Evolutionary conservation across 2,797 vertebrate genomes (phyloP), one percentile per base, ranked within the genome.

Genomic region (Odontamblyopus lacepedii): DNA sequence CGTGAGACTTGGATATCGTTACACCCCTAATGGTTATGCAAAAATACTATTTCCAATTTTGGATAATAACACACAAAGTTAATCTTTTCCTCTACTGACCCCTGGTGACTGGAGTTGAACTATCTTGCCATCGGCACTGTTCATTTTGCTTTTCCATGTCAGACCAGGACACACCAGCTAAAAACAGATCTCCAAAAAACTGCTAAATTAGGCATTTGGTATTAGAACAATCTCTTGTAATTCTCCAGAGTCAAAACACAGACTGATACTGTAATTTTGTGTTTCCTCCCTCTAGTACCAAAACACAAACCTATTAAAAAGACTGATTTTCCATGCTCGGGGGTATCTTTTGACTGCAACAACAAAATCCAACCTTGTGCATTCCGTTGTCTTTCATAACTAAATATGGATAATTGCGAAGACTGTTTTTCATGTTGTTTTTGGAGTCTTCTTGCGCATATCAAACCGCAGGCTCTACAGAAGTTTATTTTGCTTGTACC

Each of bases 221-320:
- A 71, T 57, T 64, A 71, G 64, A 65, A 78, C 30, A 30, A 55
- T 35, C 61, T 26, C 32, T 5, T 26, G n/a, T 29, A 9, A 71
- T 53, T 70, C 78, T 1, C 4, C 5, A 67, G 51, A 75, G 56
- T 60, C 56, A 16, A 78, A 35, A 60, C 57, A 60, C 32, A 44
- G 51, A 71, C 23, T 71, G 63, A 7, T 77, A 63, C 5, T 70
- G 67, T 76, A 7, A 73, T 67, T 76, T 61, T 19, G 29, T 3
- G 8, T n/a, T 69, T 69, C 61, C 61, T 70, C 55, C 27, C 67
- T 72, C n/a, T 75, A 62, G 73, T 57, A 68, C 66, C 38, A 55
- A 64, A 67, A 75, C 63, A 70, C 69, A 69, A 67, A 44, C 72
- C 48, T 50, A 13, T 62, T 79, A 72, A 85, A 73, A 68, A 84